These are phyloP conservation scores for Aldrovandia affinis DNA, from an alignment of 2,797 vertebrate genomes.

Conservation along the genomic window DNA sequence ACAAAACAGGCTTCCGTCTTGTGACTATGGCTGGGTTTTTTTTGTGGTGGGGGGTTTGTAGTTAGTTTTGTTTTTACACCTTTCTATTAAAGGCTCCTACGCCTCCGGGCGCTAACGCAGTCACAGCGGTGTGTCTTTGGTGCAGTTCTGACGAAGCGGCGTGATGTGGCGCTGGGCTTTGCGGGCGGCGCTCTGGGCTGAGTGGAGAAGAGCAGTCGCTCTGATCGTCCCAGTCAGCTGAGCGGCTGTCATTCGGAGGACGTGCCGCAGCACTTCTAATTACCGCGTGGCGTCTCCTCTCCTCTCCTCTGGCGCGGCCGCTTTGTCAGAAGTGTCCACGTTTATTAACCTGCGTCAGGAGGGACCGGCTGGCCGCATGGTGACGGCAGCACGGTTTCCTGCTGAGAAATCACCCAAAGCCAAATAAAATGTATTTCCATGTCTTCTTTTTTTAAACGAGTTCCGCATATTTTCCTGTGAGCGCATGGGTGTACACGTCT, in stretches of 20 bases:
- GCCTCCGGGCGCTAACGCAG: background rate
- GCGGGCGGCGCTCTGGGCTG: no score
- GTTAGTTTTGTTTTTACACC: background rate
- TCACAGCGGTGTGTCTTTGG: background rate
- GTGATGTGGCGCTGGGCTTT: background rate
- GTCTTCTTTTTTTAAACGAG: background rate
- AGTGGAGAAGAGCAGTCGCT: slow-evolving; percentile 50
- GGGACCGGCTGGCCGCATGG: background rate
- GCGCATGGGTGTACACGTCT: background rate
- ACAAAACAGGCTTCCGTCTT: background rate
- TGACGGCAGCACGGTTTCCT: background rate
- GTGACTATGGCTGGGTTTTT: background rate
- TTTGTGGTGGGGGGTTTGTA: background rate
- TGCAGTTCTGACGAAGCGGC: background rate
- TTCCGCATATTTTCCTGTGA: background rate
- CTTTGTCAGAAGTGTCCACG: slow-evolving; percentile 8
- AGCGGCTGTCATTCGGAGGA: slow-evolving; percentile 52
- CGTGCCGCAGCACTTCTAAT: slow-evolving; percentile 56
- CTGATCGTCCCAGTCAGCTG: slow-evolving; percentile 61
- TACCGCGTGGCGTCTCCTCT: slow-evolving; percentile 33
- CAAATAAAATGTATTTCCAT: background rate
- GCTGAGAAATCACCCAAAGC: background rate
- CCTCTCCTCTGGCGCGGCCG: slow-evolving; percentile 36
- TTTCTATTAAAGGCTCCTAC: background rate
- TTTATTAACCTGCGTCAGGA: slow-evolving; percentile 27